Evolutionary conservation across 2,797 vertebrate genomes (phyloP).

Genomic region (Rhinophrynus dorsalis): DNA sequence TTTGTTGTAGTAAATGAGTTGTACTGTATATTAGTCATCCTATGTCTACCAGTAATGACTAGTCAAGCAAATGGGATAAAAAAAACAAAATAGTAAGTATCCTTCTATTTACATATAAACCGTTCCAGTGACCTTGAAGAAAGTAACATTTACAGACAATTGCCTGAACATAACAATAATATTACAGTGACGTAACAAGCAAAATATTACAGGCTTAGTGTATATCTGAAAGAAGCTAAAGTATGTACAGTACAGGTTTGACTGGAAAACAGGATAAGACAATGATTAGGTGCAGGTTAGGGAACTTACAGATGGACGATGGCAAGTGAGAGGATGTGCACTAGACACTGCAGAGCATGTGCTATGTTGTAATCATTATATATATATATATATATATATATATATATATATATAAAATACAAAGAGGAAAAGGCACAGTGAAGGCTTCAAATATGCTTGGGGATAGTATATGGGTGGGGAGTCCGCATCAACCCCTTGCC

Average conservation of each 20-base stretch:
- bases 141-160: conserved; percentile 22
- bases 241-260: neutral
- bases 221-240: neutral
- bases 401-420: too few relatives aligned
- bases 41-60: conserved; percentile 31
- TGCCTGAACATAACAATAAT: conserved; percentile 28
- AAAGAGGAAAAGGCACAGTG: too few relatives aligned
- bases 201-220: neutral
- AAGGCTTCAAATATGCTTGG: too few relatives aligned
- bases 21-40: conserved; percentile 35
- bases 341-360: too few relatives aligned
- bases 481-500: too few relatives aligned
- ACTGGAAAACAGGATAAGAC: too few relatives aligned
- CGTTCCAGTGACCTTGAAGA: conserved; percentile 4
- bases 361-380: too few relatives aligned
- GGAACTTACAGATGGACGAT: too few relatives aligned
- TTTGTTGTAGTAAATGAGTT: conserved; percentile 43
- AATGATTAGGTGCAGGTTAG: too few relatives aligned
- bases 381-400: too few relatives aligned
- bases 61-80: conserved; percentile 29
- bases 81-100: conserved; percentile 17
- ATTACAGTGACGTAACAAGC: neutral
- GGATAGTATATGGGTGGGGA: too few relatives aligned
- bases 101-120: conserved; percentile 31
- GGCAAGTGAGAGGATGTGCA: too few relatives aligned